A percentile compares a stretch with the other conserved stretches of the same genome.
Conservation (phyloP, 2,888 invertebrate genomes). For the Nephrotoma guestfalica region DNA sequence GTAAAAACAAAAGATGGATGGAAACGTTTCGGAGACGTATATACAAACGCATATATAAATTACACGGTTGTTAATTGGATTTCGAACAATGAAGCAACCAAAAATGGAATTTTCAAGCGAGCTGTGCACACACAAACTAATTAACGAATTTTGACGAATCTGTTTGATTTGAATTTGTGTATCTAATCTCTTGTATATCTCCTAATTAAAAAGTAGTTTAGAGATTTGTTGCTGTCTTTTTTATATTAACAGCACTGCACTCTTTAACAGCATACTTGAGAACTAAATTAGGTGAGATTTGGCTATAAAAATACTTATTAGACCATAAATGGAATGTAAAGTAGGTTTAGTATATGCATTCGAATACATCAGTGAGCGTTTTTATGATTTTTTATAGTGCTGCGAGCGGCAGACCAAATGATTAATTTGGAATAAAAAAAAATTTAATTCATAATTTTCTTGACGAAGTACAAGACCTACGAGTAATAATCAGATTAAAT, state of each 20-base stretch:
- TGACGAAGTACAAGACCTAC: too few species aligned
- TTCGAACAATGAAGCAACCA: background rate
- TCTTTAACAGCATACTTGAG: background rate
- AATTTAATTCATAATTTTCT: too few species aligned
- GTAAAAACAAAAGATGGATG: background rate
- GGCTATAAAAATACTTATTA: background rate
- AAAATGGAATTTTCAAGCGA: background rate
- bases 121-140: background rate
- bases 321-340: background rate
- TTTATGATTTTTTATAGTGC: background rate
- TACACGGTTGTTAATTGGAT: background rate
- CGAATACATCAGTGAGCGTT: background rate
- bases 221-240: background rate
- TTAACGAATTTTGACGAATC: background rate
- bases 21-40: background rate
- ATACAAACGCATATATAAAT: background rate
- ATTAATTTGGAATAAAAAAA: too few species aligned
- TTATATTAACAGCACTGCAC: too few species aligned
- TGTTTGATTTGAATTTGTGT: background rate
- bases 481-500: too few species aligned
- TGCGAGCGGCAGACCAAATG: too few species aligned
- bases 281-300: background rate
- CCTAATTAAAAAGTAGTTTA: background rate
- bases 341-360: background rate
- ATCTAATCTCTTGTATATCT: too few species aligned